Percentiles rank a stretch among this genome's conserved stretches.
phyloP scores from a whole-genome alignment of 2,797 vertebrate genomes.

The Pelochelys cantorii region DNA sequence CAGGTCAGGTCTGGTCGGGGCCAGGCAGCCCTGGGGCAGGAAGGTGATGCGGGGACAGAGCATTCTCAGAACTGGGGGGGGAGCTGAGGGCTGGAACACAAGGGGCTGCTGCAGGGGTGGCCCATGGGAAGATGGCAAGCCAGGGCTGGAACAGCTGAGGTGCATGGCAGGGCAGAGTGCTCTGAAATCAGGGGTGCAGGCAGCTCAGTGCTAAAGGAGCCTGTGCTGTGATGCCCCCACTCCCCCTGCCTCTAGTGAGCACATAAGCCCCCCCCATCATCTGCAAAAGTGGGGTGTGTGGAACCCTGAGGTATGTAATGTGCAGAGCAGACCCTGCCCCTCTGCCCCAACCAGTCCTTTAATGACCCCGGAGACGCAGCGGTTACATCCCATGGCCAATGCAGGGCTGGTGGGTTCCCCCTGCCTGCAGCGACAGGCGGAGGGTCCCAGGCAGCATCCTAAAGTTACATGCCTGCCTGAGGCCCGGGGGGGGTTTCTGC shows the following conservation, averaged over 20 bases:
- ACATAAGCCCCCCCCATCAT: background rate
- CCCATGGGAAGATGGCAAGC: background rate
- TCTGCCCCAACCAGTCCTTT: conserved; percentile 22
- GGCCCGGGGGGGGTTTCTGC: rapidly evolving
- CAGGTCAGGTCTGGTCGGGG: too few relatives aligned
- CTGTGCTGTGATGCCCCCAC: background rate
- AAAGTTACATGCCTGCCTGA: rapidly evolving
- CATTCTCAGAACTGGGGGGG: background rate
- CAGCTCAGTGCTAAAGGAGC: rapidly evolving
- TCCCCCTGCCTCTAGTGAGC: background rate
- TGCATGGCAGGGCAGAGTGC: background rate
- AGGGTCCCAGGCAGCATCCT: background rate
- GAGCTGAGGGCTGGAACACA: background rate
- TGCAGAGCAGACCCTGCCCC: rapidly evolving
- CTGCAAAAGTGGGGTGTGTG: background rate
- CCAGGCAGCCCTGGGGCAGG: background rate
- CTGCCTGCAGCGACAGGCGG: background rate
- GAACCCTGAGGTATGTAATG: background rate
- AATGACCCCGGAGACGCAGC: background rate
- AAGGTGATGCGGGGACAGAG: background rate
- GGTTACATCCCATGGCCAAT: background rate
- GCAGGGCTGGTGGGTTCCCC: background rate
- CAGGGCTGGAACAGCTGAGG: background rate
- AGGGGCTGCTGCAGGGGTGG: background rate
- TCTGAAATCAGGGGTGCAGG: background rate